Percentiles rank a stretch among this genome's conserved stretches.
Conservation (phyloP, 2,797 vertebrate species). For the Botia almorhae region DNA sequence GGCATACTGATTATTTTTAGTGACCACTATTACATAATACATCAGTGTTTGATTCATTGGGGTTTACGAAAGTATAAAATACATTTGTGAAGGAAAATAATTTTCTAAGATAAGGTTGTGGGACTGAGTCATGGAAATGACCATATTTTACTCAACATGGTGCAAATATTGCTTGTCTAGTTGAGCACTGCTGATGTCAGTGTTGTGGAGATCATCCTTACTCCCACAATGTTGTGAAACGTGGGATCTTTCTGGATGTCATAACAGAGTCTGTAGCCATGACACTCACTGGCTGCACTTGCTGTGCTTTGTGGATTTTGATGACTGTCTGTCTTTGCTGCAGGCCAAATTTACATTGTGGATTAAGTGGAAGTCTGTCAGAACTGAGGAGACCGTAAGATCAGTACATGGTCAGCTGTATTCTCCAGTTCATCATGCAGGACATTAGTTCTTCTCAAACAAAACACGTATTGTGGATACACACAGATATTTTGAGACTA, state of each 20-base stretch:
- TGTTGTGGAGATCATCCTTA: constrained; percentile 37
- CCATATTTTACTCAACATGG: background rate
- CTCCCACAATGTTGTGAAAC: constrained; percentile 51
- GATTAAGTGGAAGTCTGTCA: constrained; percentile 26
- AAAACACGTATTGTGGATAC: background rate
- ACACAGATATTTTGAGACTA: constrained; percentile 46
- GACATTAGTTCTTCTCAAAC: background rate
- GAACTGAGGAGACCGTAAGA: constrained; percentile 24
- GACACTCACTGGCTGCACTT: constrained; percentile 15
- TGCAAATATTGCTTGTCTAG: constrained; percentile 1
- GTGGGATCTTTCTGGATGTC: constrained; percentile 32
- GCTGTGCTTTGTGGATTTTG: constrained; percentile 41
- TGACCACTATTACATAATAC: too few relatives aligned
- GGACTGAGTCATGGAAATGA: background rate
- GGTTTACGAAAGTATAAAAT: too few relatives aligned
- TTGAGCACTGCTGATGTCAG: constrained; percentile 33
- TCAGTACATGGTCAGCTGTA: constrained; percentile 19
- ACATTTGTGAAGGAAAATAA: too few relatives aligned
- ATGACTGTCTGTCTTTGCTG: constrained; percentile 8
- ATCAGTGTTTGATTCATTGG: too few relatives aligned
- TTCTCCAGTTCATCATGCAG: background rate
- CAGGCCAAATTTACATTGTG: constrained; percentile 22
- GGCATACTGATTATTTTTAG: too few relatives aligned
- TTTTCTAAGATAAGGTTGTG: background rate
- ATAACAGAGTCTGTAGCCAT: constrained; percentile 15